Percentiles rank a stretch among this genome's conserved stretches.
Conservation (phyloP, 2,888 invertebrate genomes). For the Odontomyia ornata region DNA sequence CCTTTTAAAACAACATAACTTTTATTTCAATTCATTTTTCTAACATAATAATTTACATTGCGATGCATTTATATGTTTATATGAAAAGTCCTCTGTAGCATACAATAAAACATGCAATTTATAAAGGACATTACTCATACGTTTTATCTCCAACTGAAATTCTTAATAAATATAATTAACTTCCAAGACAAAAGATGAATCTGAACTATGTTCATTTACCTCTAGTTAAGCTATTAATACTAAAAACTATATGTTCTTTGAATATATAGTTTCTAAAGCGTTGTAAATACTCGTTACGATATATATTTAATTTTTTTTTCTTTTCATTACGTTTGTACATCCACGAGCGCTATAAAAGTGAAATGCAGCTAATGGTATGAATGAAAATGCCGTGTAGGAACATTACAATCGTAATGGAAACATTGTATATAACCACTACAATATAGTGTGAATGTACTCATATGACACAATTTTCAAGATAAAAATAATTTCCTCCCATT, state of each 20-base stretch:
- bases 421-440: background rate
- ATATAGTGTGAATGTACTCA: background rate
- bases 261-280: background rate
- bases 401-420: slow-evolving; percentile 6
- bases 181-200: background rate
- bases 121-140: background rate
- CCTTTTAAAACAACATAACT: background rate
- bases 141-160: background rate
- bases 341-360: background rate
- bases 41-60: background rate
- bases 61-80: background rate
- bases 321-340: too few species aligned
- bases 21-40: background rate
- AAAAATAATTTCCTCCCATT: slow-evolving; percentile 3
- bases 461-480: slow-evolving; percentile 12
- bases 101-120: background rate
- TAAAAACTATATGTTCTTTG: background rate
- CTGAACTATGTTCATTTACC: background rate
- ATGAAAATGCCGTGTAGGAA: slow-evolving; percentile 1
- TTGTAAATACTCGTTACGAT: background rate
- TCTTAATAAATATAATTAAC: background rate
- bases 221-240: background rate
- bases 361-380: slow-evolving; percentile 7
- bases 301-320: too few species aligned
- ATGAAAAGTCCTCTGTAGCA: background rate